Base-by-base conservation (phyloP, 2,113 vertebrate genomes). In the Oncorhynchus keta region DNA sequence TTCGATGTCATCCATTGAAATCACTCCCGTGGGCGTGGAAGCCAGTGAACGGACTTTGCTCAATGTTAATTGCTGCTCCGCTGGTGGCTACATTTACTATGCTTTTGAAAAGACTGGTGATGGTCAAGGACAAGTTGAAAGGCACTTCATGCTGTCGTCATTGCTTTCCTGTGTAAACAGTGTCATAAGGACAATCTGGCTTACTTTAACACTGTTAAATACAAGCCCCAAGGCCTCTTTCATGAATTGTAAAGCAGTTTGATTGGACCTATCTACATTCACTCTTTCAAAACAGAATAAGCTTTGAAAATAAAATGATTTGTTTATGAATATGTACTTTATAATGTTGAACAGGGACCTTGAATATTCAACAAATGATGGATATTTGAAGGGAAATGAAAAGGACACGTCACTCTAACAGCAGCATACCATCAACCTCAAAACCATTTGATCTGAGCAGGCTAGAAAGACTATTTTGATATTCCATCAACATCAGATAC, bases 1-100 rank as follows among this genome's bases (percentile, higher is more conserved):
- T 75, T 72, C 22, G 72, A 13, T 75, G 57, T 64, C n/a, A 70
- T 68, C 32, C 61, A 70, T 72, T 80, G 20, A 72, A 48, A 76
- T 48, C 24, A 32, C 70, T 49, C 79, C 76, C 71, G 66, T 61
- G 61, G 78, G 68, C 72, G 35, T 18, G 8, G 64, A 55, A 55
- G 51, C 51, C 51, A 4, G 51, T 14, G 35, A 67, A 24, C 51
- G 72, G 35, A 76, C 49, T 74, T 84, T 76, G 69, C 32, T 28
- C 18, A 24, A 62, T 80, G 75, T 45, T 83, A 77, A 89, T 80
- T 82, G 70, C 48, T 72, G 32, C 72, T 8, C 48, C 2, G 13
- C 77, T 73, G 74, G 75, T 78, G 76, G 84, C 69, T 45, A 5
- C 67, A 32, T 59, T 87, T 73, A 64, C 48, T 49, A 49, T 68